Evolutionary conservation across 2,797 vertebrate species (phyloP), one percentile per base, ranked within the genome.

Genomic region (Chelon auratus): DNA sequence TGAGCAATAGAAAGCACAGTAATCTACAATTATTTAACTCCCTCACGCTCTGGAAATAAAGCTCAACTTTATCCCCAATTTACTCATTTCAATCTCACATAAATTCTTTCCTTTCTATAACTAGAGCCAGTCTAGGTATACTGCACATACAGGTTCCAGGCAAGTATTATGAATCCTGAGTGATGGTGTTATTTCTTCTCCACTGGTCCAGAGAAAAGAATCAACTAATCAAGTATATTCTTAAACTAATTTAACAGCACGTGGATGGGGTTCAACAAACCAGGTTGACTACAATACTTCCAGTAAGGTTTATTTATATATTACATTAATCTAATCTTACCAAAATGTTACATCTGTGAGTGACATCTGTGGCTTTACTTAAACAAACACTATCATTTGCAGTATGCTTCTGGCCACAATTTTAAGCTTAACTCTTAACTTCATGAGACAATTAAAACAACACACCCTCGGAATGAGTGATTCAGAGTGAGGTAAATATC

Each of bases 111-210:
- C 20, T 40, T 75, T 75, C 26, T 72, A 14, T 7, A 59, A 58
- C 77, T 84, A 88, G 83, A 89, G 24, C 68, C 83, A 85, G 85
- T 77, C 85, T 83, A 87, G 75, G 7, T 62, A 14, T 66, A 62
- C 1, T 73, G 74, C 11, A 60, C 18, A 55, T 14, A 26, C 53
- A 81, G 78, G 79, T 89, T 87, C 87, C 87, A 68, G 89, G 81
- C 76, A 83, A 72, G 68, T 51, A 37, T 36, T 15, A 13, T 3
- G n/a, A 77, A 10, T 87, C 88, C 89, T 90, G 87, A 91, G 88
- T 61, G 57, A 76, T 17, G 8, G 4, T n/a, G 42, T 62, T 3
- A 48, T 37, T 15, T 66, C 11, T 50, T 63, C 48, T 63, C 11
- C 50, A 26, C 24, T 37, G 43, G 47, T 54, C 36, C 36, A 55